phyloP scores from a whole-genome alignment of 1,140 invertebrate species.

The Apis cerana region DNA sequence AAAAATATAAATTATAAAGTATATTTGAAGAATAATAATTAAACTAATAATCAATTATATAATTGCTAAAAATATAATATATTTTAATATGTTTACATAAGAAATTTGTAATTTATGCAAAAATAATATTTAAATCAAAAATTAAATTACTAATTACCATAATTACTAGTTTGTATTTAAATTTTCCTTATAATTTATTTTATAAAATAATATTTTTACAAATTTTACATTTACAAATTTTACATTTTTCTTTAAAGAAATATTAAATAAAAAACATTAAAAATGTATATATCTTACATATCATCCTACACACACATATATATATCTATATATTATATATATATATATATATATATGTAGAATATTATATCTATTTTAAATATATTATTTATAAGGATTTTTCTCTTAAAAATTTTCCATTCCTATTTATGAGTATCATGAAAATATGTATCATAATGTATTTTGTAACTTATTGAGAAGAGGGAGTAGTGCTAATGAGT shows the following conservation, averaged over 20 bases:
- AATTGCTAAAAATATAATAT: not conserved
- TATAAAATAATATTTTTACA: not conserved
- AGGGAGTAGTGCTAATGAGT: slow-evolving; percentile 42
- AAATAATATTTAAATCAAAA: not conserved
- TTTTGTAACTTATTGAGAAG: slow-evolving; percentile 15
- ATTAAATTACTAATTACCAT: not conserved
- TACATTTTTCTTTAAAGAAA: not conserved
- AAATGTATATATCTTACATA: not conserved
- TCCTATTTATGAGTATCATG: slow-evolving; percentile 54
- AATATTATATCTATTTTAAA: not conserved
- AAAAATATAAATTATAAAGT: too few species aligned
- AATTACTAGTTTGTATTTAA: not conserved
- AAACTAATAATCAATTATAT: not conserved
- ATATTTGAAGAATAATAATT: not conserved
- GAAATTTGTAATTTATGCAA: not conserved
- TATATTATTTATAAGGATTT: not conserved
- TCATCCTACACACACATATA: not conserved
- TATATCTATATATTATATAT: not conserved
- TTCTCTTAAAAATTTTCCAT: slow-evolving; percentile 48
- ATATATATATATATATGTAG: not conserved
- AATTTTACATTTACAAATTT: too few species aligned
- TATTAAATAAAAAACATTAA: too few species aligned
- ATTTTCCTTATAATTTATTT: not conserved
- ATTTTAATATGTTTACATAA: not conserved
- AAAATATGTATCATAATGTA: slow-evolving; percentile 53